Percentiles rank a stretch among this genome's conserved stretches.
Evolutionary conservation across 2,113 vertebrate genomes (phyloP).

Genomic region (Carettochelys insculpta): DNA sequence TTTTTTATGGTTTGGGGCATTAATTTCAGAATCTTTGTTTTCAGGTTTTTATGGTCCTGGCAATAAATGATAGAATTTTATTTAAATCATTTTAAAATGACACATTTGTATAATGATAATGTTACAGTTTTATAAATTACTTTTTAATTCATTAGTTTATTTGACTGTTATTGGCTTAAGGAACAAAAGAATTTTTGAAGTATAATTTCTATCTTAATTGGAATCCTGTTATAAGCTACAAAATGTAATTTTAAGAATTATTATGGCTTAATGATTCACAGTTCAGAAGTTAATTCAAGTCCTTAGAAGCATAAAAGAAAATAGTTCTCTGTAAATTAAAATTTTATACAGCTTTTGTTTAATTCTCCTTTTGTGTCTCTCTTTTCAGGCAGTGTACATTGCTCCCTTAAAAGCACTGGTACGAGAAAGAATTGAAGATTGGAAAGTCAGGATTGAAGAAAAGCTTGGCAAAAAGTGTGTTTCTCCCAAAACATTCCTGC

Average conservation of each 20-base stretch:
- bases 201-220: neutral
- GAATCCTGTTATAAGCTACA: neutral
- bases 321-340: neutral
- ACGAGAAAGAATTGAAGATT: slow-evolving; percentile 96
- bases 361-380: slow-evolving; percentile 20
- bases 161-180: neutral
- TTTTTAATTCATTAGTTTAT: neutral
- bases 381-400: slow-evolving; percentile 93
- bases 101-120: neutral
- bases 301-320: neutral
- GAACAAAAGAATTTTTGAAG: neutral
- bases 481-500: slow-evolving; percentile 20
- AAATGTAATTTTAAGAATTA: neutral
- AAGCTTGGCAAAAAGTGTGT: slow-evolving; percentile 96
- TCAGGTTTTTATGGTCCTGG: neutral
- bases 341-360: slow-evolving; percentile 7
- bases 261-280: neutral
- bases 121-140: neutral
- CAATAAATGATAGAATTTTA: neutral
- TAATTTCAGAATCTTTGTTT: neutral
- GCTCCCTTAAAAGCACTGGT: slow-evolving; percentile 96
- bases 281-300: neutral
- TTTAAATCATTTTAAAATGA: neutral
- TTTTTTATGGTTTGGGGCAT: too few species aligned
- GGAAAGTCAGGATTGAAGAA: slow-evolving; percentile 96